A percentile compares a stretch with the other conserved stretches of the same genome.
Conservation (phyloP, 2,797 vertebrate genomes). For the Hapalemur alaotrensis region DNA sequence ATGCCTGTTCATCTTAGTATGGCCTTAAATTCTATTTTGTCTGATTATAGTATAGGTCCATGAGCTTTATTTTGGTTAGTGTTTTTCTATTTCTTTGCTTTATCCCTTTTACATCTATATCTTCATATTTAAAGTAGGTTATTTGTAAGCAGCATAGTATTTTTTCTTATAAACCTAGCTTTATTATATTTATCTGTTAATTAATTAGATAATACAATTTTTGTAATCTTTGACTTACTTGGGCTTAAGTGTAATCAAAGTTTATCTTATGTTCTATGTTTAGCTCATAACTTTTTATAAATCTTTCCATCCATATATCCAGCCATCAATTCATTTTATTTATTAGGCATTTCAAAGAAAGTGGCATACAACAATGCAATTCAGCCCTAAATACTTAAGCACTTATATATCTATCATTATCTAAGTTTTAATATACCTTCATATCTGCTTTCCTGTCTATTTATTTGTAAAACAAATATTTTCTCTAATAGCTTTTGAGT, state of each 20-base stretch:
- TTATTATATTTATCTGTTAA: neutral
- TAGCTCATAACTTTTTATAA: neutral
- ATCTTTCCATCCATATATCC: neutral
- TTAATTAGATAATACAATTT: neutral
- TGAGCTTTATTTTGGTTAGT: neutral
- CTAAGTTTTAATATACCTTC: neutral
- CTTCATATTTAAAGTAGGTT: neutral
- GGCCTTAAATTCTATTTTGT: neutral
- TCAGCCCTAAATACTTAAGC: neutral
- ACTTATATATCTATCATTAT: neutral
- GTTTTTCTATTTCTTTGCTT: neutral
- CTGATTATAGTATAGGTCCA: neutral
- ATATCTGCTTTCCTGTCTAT: neutral
- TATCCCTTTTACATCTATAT: neutral
- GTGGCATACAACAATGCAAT: neutral
- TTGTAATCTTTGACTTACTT: neutral
- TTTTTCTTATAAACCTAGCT: neutral
- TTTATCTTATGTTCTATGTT: neutral
- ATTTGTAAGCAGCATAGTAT: neutral
- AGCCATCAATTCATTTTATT: neutral
- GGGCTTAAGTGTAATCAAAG: neutral
- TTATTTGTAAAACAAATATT: neutral
- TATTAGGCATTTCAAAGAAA: neutral
- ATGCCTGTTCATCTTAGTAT: neutral
- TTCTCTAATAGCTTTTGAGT: neutral